These are phyloP conservation scores for Schizopygopsis malacanthus DNA, from an alignment of 2,797 vertebrate genomes.

Conservation along the genomic window DNA sequence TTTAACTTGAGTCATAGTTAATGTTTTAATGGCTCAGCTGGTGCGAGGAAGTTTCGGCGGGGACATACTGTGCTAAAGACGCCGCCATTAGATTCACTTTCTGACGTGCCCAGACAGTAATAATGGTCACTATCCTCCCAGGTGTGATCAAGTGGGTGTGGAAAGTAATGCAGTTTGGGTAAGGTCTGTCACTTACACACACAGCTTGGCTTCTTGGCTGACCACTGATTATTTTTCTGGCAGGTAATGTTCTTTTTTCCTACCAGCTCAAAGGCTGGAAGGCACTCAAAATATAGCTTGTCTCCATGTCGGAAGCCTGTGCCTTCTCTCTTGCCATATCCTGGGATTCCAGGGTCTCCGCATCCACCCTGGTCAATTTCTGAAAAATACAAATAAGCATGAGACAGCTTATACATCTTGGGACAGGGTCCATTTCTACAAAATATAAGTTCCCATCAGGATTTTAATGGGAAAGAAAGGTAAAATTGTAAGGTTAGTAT, in stretches of 20 bases:
- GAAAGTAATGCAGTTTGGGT: conserved; percentile 24
- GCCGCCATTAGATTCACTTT: conserved; percentile 31
- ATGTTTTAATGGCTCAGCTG: conserved; percentile 20
- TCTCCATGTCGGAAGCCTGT: conserved; percentile 91
- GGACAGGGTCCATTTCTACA: not conserved
- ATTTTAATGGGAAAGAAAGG: not conserved
- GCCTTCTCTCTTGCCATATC: conserved; percentile 91
- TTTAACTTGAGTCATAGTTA: conserved; percentile 15
- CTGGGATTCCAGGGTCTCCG: conserved; percentile 91
- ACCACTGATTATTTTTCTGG: conserved; percentile 99
- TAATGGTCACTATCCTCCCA: conserved; percentile 10
- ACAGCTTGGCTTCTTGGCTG: conserved; percentile 97
- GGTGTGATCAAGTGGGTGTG: conserved; percentile 31
- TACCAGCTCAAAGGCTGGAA: conserved; percentile 96
- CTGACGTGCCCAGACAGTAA: conserved; percentile 23
- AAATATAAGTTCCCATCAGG: not conserved
- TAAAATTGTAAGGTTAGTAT: not conserved
- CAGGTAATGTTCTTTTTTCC: conserved; percentile 97
- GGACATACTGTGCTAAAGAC: conserved; percentile 22
- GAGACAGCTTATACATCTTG: not conserved
- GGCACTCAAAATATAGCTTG: conserved; percentile 91
- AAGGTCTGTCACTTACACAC: conserved; percentile 88
- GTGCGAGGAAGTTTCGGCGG: not conserved
- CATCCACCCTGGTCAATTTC: conserved; percentile 98
- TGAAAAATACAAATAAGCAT: conserved; percentile 52